Evolutionary conservation across 1,140 invertebrate species (phyloP).

Genomic region (Drosophila parabipectinata): DNA sequence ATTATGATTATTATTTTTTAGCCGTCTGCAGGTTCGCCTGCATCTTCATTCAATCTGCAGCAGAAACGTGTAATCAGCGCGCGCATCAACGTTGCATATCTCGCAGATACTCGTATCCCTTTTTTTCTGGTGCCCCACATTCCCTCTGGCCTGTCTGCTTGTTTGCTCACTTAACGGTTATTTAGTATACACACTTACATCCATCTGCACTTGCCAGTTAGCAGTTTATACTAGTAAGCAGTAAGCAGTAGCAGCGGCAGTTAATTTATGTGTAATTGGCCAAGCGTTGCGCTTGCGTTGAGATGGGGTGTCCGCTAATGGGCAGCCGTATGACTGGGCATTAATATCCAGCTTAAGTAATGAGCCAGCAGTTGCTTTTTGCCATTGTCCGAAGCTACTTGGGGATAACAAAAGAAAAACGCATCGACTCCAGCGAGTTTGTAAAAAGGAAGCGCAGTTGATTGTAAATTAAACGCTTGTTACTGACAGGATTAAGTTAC

Average conservation of each 20-base stretch:
- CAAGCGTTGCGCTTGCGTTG: conserved; percentile 74
- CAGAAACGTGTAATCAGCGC: conserved; percentile 63
- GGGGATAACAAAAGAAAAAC: conserved; percentile 21
- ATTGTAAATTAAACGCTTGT: conserved; percentile 44
- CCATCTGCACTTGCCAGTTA: conserved; percentile 37
- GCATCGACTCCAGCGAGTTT: not conserved
- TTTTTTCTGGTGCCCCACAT: conserved; percentile 12
- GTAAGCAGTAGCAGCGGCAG: conserved; percentile 58
- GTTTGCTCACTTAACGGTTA: conserved; percentile 70
- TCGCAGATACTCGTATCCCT: conserved; percentile 35
- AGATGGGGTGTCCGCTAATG: conserved; percentile 53
- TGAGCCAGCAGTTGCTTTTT: conserved; percentile 41
- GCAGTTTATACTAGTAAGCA: conserved; percentile 36
- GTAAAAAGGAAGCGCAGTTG: conserved; percentile 38
- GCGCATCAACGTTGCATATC: conserved; percentile 67
- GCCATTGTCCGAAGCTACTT: conserved; percentile 35
- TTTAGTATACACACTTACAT: conserved; percentile 54
- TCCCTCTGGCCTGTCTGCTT: conserved; percentile 24
- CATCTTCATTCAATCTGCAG: conserved; percentile 61
- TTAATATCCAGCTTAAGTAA: conserved; percentile 55
- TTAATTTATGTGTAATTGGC: conserved; percentile 81
- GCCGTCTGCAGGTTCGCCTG: conserved; percentile 48
- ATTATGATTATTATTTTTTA: conserved; percentile 65
- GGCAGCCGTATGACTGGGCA: conserved; percentile 56
- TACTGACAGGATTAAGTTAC: conserved; percentile 6